Base-by-base conservation (phyloP, 2,113 vertebrate species). In the Cinclus cinclus region DNA sequence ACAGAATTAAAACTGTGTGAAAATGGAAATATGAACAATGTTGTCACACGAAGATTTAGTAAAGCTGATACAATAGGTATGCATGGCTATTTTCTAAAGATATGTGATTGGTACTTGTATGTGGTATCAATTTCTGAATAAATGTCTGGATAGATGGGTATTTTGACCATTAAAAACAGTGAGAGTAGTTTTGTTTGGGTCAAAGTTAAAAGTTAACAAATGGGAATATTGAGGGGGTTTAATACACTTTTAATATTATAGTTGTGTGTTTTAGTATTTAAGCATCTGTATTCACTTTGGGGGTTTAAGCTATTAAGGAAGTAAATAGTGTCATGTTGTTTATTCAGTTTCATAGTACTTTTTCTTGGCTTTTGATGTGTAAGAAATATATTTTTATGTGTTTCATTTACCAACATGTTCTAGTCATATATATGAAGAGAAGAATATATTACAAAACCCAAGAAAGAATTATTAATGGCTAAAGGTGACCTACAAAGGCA, bases 61-160 rank as follows among this genome's bases (percentile, higher is more conserved):
- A 99, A 99, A 98, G 99, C 99, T 42, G 99, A 99, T 97, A 99
- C 99, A 58, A 99, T 99, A 98, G 99, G 99, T 99, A 98, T 89
- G 96, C 42, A 65, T 41, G 68, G 80, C 64, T 69, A 1, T 75
- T 75, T 65, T 70, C 65, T 46, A 30, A 76, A 70, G 71, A 31
- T 83, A 39, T 7, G 15, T n/a, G 18, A 13, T 60, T 76, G 25
- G 76, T 80, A 30, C 22, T 65, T 80, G 11, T 52, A 42, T 18
- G 23, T 75, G 27, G 28, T 92, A 60, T 22, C 56, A 75, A 56
- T 8, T 64, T 89, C 55, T 77, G 56, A 73, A 44, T 84, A 92
- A 67, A 5, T 37, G 15, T 73, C 17, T 68, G 18, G 25, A 20
- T 77, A 70, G 13, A 7, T 70, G 23, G 6, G 13, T 77, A 49